Evolutionary conservation across 2,113 vertebrate species (phyloP).

Genomic region (Ahaetulla prasina): DNA sequence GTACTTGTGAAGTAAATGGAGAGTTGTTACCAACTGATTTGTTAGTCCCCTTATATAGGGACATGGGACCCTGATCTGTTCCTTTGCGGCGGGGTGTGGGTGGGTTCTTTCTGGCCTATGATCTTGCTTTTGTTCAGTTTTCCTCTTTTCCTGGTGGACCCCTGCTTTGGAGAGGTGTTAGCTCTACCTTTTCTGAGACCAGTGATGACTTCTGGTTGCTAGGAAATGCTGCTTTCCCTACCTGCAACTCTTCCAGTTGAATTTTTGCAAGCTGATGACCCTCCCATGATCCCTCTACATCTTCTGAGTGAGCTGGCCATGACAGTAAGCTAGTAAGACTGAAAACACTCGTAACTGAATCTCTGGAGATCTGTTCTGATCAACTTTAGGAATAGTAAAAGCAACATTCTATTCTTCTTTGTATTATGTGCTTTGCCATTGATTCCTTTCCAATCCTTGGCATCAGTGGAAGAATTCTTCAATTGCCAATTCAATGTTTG

Average conservation of each 20-base stretch:
- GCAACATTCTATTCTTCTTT: neutral
- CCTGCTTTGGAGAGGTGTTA: neutral
- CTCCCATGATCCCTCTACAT: neutral
- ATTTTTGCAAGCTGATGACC: neutral
- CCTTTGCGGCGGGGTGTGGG: neutral
- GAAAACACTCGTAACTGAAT: neutral
- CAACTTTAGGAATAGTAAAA: neutral
- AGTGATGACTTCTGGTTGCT: neutral
- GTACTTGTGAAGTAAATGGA: neutral
- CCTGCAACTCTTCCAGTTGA: neutral
- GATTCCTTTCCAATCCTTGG: neutral
- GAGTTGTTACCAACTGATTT: neutral
- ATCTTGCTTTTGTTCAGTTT: neutral
- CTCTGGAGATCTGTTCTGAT: neutral
- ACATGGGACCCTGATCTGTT: neutral
- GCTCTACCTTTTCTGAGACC: neutral
- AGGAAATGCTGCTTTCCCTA: neutral
- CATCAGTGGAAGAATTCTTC: neutral
- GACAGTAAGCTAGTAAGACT: neutral
- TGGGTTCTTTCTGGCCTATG: neutral
- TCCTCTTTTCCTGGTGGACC: neutral
- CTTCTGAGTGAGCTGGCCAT: neutral
- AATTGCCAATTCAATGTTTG: neutral
- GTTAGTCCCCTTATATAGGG: neutral
- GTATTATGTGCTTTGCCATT: neutral